Base-by-base conservation (phyloP, 2,113 vertebrate species). In the Phrynosoma blainvillii region DNA sequence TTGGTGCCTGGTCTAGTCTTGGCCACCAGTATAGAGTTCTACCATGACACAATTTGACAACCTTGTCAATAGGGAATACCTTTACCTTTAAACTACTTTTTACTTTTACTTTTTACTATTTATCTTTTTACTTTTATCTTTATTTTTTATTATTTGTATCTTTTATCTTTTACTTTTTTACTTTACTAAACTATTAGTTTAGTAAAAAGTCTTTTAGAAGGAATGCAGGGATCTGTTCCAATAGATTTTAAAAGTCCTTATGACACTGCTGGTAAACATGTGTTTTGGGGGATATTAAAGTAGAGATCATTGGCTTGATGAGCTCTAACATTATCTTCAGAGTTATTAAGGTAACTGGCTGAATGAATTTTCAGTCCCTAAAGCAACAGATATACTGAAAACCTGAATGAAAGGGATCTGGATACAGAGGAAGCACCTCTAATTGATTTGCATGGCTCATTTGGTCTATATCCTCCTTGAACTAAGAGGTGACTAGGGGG, bases 281-380 rank as follows among this genome's bases (percentile, higher is more conserved):
- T 77, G 52, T 75, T 93, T 87, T 84, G 92, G 89, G 91, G 92
- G 76, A 87, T 40, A 86, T 8, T 92, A 92, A 93, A 89, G 77
- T 92, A 81, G 84, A 92, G 85, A 87, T 92, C 89, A 82, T 86
- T 93, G 93, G 87, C 90, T 92, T 88, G 82, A 90, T 89, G 91
- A 89, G 76, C 42, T 54, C 7, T 88, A 91, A 65, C 70, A 84
- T 21, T 0, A 91, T 91, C 89, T 93, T 91, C 88, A 73, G 56
- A 82, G 87, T 86, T 90, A 73, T 91, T 95, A 91, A 90, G 78
- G 52, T 91, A n/a, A 89, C 88, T 0, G 0, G 12, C 71, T 92
- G 84, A 92, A 89, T 89, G 81, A 90, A 84, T 56, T 79, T 94
- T 92, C 84, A 89, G 89, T 86, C 90, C 88, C 7, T 1, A 16